Percentiles rank a stretch among this genome's conserved stretches.
phyloP scores from a whole-genome alignment of 2,113 vertebrate genomes.

The Electrona antarctica region DNA sequence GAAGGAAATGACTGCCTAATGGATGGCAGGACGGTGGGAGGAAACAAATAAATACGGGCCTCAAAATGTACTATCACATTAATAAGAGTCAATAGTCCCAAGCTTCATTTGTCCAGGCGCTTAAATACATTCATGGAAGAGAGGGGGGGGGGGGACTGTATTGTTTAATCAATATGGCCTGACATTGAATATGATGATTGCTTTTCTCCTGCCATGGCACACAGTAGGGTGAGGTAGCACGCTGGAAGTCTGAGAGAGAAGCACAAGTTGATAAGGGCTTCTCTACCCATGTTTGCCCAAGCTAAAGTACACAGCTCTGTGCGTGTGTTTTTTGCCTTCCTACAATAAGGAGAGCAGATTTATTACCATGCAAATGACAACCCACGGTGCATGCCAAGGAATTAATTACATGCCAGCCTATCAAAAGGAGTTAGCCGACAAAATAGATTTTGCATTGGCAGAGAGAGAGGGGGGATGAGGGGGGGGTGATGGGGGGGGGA shows the following conservation, averaged over 20 bases:
- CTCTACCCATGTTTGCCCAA: constrained; percentile 51
- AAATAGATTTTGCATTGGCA: constrained; percentile 68
- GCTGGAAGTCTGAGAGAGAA: too few species aligned
- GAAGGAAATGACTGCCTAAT: constrained; percentile 62
- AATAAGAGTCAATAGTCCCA: constrained; percentile 48
- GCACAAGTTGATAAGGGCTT: constrained; percentile 34
- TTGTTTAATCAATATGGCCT: constrained; percentile 57
- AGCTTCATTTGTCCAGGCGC: constrained; percentile 51
- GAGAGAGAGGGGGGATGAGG: constrained; percentile 47
- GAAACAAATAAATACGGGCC: constrained; percentile 56
- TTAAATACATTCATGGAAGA: constrained; percentile 57
- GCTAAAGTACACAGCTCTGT: constrained; percentile 41
- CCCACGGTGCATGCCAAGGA: constrained; percentile 67
- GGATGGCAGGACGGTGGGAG: constrained; percentile 41
- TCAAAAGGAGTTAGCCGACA: constrained; percentile 67
- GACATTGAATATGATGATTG: constrained; percentile 47
- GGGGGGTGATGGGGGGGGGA: too few species aligned
- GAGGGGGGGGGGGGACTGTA: constrained; percentile 39
- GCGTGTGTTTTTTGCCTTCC: constrained; percentile 27
- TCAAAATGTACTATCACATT: constrained; percentile 44
- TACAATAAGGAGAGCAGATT: constrained; percentile 63
- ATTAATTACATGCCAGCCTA: constrained; percentile 75
- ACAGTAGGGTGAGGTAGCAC: background rate
- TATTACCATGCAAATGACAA: constrained; percentile 77
- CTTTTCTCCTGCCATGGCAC: constrained; percentile 29